Percentiles rank a stretch among this genome's conserved stretches.
Conservation (phyloP, 2,797 vertebrate genomes). For the Fistularia tabacaria region DNA sequence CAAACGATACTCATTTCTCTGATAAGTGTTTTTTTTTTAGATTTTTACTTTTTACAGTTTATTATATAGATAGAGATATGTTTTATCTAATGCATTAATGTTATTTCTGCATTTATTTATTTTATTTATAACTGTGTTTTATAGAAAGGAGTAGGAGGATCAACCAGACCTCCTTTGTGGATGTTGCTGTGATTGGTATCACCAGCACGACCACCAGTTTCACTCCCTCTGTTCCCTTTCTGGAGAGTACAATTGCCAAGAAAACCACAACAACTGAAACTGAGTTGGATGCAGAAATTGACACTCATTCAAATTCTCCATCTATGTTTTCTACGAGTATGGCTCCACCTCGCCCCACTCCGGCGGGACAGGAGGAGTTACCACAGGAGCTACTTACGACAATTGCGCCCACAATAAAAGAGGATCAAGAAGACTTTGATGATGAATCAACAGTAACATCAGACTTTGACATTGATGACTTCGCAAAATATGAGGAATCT, state of each 20-base stretch:
- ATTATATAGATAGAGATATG: neutral
- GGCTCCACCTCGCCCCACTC: conserved; percentile 58
- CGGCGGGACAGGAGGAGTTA: conserved; percentile 46
- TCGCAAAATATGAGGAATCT: conserved; percentile 21
- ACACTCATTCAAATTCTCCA: conserved; percentile 43
- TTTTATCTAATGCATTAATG: neutral
- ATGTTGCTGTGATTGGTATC: conserved; percentile 53
- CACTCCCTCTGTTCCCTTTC: conserved; percentile 33
- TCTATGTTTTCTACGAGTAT: conserved; percentile 82
- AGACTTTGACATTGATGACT: conserved; percentile 46
- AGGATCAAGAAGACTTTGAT: conserved; percentile 37
- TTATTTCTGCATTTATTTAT: neutral
- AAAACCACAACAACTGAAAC: conserved; percentile 26
- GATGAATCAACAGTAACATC: conserved; percentile 13
- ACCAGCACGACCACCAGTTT: conserved; percentile 27
- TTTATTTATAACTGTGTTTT: conserved; percentile 15
- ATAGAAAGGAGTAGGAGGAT: conserved; percentile 58
- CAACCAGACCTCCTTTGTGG: conserved; percentile 70
- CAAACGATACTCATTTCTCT: no score
- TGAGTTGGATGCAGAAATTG: conserved; percentile 24
- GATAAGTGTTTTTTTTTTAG: no score
- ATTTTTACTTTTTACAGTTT: no score
- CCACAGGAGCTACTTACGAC: conserved; percentile 54
- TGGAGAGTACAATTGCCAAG: conserved; percentile 37
- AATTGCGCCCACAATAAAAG: conserved; percentile 43